Percentiles rank a stretch among this genome's conserved stretches.
Conservation (phyloP, 1,140 invertebrate genomes). For the Galendromus occidentalis region DNA sequence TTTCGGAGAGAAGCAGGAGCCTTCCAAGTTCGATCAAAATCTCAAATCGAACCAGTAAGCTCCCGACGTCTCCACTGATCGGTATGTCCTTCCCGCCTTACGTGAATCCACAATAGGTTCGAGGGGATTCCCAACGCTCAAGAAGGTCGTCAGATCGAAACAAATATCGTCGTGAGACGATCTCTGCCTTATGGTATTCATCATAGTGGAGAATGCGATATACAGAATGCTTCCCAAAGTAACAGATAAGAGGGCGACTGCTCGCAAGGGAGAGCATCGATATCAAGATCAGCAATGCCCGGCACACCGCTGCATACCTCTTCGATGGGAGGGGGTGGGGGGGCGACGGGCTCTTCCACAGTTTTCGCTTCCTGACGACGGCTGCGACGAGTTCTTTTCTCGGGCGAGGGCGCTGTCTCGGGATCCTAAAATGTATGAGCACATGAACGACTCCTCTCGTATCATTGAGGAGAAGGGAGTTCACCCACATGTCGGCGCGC, state of each 20-base stretch:
- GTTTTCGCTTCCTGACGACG: background rate
- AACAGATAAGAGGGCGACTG: too few species aligned
- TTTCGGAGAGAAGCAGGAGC: background rate
- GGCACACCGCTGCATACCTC: too few species aligned
- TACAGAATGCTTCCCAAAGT: too few species aligned
- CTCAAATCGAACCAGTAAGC: background rate
- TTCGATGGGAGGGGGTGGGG: too few species aligned
- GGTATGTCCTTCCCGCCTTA: constrained; percentile 9
- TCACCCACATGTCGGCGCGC: too few species aligned
- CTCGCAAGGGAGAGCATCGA: too few species aligned
- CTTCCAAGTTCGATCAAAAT: background rate
- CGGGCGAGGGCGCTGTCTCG: background rate
- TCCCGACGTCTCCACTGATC: background rate
- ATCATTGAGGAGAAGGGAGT: too few species aligned
- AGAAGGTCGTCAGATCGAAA: background rate
- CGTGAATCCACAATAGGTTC: background rate
- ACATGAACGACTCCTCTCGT: too few species aligned
- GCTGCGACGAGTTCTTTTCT: background rate
- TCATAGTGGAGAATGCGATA: too few species aligned
- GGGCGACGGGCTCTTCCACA: background rate
- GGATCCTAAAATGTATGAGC: background rate
- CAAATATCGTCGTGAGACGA: too few species aligned
- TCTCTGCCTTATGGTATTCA: too few species aligned
- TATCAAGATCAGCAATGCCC: too few species aligned
- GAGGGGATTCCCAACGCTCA: background rate